Conservation (phyloP, 2,797 vertebrate species). For the Protonibea diacanthus region DNA sequence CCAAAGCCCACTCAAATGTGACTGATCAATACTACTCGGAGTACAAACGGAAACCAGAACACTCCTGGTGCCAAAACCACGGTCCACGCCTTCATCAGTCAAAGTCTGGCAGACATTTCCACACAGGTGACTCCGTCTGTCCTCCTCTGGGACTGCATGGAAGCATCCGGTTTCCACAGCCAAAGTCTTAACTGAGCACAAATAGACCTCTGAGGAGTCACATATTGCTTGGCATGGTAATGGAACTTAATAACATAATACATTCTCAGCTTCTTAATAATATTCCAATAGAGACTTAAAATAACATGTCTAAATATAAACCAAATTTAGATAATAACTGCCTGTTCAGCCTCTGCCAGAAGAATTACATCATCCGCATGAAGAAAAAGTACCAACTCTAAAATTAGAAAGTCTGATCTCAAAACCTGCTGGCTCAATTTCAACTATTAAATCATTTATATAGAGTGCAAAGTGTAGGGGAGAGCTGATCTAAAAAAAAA, state of each 20-base stretch:
- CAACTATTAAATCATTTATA: constrained; percentile 1
- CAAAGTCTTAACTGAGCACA: background rate
- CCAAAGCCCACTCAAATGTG: too few species aligned
- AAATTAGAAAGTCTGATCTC: background rate
- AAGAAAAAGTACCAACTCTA: background rate
- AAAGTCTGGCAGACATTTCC: background rate
- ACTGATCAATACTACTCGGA: too few species aligned
- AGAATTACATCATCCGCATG: background rate
- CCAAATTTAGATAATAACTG: background rate
- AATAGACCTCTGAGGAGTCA: background rate
- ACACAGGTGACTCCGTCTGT: background rate
- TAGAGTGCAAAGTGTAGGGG: background rate
- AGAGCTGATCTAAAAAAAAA: too few species aligned
- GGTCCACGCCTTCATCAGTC: background rate
- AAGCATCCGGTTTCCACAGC: background rate
- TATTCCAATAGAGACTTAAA: background rate
- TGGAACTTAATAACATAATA: background rate
- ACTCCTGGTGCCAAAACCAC: too few species aligned
- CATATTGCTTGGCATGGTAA: background rate
- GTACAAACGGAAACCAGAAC: too few species aligned
- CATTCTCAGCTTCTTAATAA: background rate
- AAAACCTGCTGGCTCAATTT: background rate
- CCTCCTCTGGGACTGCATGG: background rate
- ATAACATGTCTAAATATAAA: background rate
- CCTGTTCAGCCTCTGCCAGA: background rate